Evolutionary conservation across 2,113 vertebrate species (phyloP), one percentile per base, ranked within the genome.

Genomic region (Ranitomeya variabilis): DNA sequence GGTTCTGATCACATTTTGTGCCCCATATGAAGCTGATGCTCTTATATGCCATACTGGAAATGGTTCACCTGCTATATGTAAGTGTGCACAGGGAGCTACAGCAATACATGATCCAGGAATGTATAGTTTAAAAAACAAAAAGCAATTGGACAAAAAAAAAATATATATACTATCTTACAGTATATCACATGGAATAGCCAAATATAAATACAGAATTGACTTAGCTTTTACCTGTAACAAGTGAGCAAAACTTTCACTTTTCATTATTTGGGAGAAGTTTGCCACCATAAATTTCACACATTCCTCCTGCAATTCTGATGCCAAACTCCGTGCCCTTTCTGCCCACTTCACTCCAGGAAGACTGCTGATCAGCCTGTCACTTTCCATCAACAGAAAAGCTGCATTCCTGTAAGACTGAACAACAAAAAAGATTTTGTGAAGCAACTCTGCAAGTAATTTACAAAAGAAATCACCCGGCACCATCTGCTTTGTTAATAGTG

Each of bases 261-360:
- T 91, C 90, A 95, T 95, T 81, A 97, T 78, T 3, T 83, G 91
- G 5, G 96, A 92, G 83, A 99, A 96, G 91, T 97, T 94, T 81
- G 93, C 90, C 90, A 97, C 95, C 55, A 97, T 96, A 90, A 96
- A 95, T 0, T 79, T 54, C 82, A 98, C 88, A 62, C 96, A 97
- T 90, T 97, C 92, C 87, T 97, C 96, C 78, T 97, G 97, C 0
- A 99, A 93, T 90, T 91, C 95, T 0, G 93, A 95, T 26, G 96
- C 96, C 91, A 98, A 93, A 11, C 90, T 90, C 89, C 93, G 86
- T 74, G 96, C 95, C 90, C 95, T 90, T 91, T 97, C 95, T 14
- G 97, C 96, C 98, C 98, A 98, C 90, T 97, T 99, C 81, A 99
- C 97, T 90, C 95, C 96, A 31, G 98, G 98, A 89, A 99, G 94